Percentiles rank a stretch among this genome's conserved stretches.
phyloP scores from a whole-genome alignment of 2,113 vertebrate genomes.

The Sprattus sprattus region DNA sequence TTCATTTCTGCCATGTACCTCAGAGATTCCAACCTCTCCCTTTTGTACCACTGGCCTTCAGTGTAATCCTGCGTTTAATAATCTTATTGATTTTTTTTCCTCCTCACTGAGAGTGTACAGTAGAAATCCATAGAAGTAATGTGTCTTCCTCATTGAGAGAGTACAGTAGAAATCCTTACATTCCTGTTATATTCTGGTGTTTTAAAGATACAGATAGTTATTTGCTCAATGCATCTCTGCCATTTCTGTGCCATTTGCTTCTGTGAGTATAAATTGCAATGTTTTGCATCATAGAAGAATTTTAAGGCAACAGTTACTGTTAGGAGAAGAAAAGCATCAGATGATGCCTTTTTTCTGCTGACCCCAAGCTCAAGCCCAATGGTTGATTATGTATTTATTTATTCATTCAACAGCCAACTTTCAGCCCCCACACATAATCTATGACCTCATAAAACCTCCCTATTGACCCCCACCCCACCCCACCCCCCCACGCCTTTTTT shows the following conservation, averaged over 20 bases:
- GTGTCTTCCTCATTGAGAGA: background rate
- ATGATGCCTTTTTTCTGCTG: background rate
- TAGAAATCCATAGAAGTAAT: background rate
- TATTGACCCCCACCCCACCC: too few relatives aligned
- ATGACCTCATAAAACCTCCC: background rate
- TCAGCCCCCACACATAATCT: background rate
- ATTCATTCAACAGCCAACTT: background rate
- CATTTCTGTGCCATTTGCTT: background rate
- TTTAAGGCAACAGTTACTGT: background rate
- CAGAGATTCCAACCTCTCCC: conserved; percentile 50
- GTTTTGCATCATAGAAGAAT: background rate
- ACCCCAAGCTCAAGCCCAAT: background rate
- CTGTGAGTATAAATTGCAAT: background rate
- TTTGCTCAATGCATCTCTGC: background rate
- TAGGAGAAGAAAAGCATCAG: background rate
- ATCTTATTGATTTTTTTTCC: conserved; percentile 8
- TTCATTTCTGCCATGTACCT: conserved; percentile 54
- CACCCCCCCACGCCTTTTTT: too few relatives aligned
- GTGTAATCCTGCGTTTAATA: conserved; percentile 4
- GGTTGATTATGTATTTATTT: background rate
- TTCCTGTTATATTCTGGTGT: background rate
- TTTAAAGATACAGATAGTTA: background rate
- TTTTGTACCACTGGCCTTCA: conserved; percentile 42
- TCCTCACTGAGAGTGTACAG: background rate
- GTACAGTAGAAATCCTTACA: background rate